Conservation (phyloP, 2,888 invertebrate species). For the Trachelus stipa region DNA sequence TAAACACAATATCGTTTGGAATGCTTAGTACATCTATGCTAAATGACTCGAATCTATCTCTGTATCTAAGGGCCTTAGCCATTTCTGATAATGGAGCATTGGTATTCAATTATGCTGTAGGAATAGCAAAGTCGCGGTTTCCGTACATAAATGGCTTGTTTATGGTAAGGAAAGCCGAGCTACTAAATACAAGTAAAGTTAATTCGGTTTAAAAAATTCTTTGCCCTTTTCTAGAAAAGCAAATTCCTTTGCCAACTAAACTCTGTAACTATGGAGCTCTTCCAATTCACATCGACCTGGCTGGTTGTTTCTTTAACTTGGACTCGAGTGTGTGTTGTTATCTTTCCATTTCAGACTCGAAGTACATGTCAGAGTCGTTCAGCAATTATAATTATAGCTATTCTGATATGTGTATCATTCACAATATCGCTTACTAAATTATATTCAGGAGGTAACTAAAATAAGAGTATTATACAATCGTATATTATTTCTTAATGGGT, state of each 20-base stretch:
- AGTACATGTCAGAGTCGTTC: conserved; percentile 38
- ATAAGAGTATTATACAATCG: not conserved
- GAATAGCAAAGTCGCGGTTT: conserved; percentile 54
- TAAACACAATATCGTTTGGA: conserved; percentile 58
- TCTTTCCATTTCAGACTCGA: conserved; percentile 47
- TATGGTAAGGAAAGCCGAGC: conserved; percentile 46
- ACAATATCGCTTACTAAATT: conserved; percentile 57
- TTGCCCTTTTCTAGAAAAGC: conserved; percentile 40
- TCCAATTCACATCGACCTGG: conserved; percentile 63
- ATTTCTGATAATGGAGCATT: conserved; percentile 61
- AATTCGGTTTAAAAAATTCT: not conserved
- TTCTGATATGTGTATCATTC: conserved; percentile 43
- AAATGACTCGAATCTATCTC: conserved; percentile 55
- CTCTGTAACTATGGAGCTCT: conserved; percentile 53
- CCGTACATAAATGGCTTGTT: conserved; percentile 52
- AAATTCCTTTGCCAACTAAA: conserved; percentile 49
- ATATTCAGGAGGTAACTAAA: conserved; percentile 53
- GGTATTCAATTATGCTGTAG: conserved; percentile 58
- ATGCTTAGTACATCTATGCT: conserved; percentile 54
- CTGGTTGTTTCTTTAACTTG: conserved; percentile 62
- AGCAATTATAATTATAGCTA: conserved; percentile 39
- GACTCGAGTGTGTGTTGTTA: conserved; percentile 54
- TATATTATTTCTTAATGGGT: not conserved
- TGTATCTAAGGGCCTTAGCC: conserved; percentile 59
- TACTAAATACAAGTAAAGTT: not conserved